A percentile compares a stretch with the other conserved stretches of the same genome.
Conservation (phyloP, 35 echinoderm and acorn worm species). For the Stichopus chloronotus region DNA sequence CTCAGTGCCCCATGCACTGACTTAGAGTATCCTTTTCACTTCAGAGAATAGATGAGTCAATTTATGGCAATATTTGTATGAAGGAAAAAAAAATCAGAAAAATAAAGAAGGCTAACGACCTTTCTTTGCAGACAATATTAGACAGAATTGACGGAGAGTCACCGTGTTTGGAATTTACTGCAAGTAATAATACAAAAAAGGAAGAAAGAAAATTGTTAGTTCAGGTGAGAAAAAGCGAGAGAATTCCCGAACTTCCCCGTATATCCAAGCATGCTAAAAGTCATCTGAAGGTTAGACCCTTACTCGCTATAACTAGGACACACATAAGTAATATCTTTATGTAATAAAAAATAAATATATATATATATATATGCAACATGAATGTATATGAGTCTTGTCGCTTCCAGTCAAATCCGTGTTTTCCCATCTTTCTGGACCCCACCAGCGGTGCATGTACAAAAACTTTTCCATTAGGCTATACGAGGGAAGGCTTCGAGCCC, state of each 20-base stretch:
- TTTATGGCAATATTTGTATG: too few relatives aligned
- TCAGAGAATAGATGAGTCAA: too few relatives aligned
- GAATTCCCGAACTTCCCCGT: not conserved
- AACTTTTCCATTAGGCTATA: not conserved
- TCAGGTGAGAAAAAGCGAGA: not conserved
- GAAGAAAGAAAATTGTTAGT: not conserved
- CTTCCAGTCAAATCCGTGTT: not conserved
- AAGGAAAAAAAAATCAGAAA: too few relatives aligned
- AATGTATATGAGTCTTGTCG: conserved; percentile 44
- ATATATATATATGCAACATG: not conserved
- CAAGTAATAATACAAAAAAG: too few relatives aligned
- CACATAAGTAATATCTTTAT: conserved; percentile 9
- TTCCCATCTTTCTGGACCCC: not conserved
- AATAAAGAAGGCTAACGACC: too few relatives aligned
- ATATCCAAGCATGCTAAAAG: not conserved
- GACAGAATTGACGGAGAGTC: too few relatives aligned
- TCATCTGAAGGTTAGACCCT: not conserved
- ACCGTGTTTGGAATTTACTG: too few relatives aligned
- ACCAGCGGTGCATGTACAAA: not conserved
- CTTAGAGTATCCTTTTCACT: too few relatives aligned
- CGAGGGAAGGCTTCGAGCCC: not conserved
- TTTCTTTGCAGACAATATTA: too few relatives aligned
- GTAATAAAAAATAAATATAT: too few relatives aligned
- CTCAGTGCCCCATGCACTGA: too few relatives aligned
- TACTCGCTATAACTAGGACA: not conserved